Evolutionary conservation across 1,140 invertebrate genomes (phyloP).

Genomic region (Scaptomyza montana): DNA sequence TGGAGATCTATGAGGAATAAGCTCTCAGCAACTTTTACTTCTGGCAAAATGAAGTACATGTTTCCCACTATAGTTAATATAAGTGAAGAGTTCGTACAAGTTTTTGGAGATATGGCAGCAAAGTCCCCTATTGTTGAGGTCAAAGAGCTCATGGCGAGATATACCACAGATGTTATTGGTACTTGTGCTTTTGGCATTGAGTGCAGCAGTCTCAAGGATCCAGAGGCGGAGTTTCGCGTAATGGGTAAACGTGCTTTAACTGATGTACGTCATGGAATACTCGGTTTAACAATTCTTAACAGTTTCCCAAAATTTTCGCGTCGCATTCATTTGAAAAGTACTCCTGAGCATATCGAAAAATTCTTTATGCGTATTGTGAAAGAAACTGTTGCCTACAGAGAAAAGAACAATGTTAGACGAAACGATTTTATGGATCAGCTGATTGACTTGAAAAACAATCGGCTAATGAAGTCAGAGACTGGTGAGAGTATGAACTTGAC

Average conservation of each 20-base stretch:
- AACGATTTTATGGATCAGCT: conserved; percentile 86
- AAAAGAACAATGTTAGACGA: conserved; percentile 84
- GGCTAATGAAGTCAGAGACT: conserved; percentile 59
- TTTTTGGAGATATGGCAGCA: conserved; percentile 38
- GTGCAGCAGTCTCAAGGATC: conserved; percentile 85
- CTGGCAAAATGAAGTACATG: conserved; percentile 86
- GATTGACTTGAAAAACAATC: conserved; percentile 84
- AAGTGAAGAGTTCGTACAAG: conserved; percentile 69
- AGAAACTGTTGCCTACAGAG: conserved; percentile 84
- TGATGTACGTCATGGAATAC: conserved; percentile 23
- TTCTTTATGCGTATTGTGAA: conserved; percentile 85
- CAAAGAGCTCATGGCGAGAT: conserved; percentile 69
- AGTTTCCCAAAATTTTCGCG: conserved; percentile 61
- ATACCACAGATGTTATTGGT: conserved; percentile 85
- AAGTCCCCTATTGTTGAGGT: conserved; percentile 57
- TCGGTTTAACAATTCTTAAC: conserved; percentile 39
- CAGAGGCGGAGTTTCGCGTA: conserved; percentile 85
- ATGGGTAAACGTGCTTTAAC: conserved; percentile 64
- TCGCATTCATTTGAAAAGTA: conserved; percentile 69
- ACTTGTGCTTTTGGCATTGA: conserved; percentile 87
- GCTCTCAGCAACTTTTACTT: conserved; percentile 86
- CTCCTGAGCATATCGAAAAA: conserved; percentile 83
- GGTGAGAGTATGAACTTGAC: conserved; percentile 61
- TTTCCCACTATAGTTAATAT: conserved; percentile 80
- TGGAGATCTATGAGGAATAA: conserved; percentile 85